Percentiles rank a stretch among this genome's conserved stretches.
These are phyloP conservation scores for Ophion slaviceki DNA, from an alignment of 2,888 invertebrate species.

Conservation along the genomic window DNA sequence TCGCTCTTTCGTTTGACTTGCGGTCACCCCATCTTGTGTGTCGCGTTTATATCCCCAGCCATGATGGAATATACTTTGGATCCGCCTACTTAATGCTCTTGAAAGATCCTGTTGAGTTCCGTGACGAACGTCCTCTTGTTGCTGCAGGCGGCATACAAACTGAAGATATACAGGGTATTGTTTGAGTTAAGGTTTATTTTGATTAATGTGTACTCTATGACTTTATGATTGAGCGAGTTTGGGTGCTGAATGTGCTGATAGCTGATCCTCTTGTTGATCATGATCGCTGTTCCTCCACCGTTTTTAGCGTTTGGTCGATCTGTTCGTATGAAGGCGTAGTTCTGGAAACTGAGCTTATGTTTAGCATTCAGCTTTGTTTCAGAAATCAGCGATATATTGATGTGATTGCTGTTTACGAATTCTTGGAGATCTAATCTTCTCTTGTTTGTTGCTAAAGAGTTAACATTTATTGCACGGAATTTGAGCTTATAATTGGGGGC, in stretches of 20 bases:
- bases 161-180: conserved; percentile 42
- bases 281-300: background rate
- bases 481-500: background rate
- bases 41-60: conserved; percentile 64
- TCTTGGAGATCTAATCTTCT: background rate
- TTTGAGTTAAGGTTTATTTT: background rate
- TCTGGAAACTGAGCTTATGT: conserved; percentile 35
- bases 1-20: background rate
- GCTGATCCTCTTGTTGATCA: background rate
- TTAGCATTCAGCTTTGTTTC: conserved; percentile 25
- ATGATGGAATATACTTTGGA: conserved; percentile 47
- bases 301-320: background rate
- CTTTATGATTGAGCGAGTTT: background rate
- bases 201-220: background rate
- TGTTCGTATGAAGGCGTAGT: conserved; percentile 18
- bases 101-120: conserved; percentile 49
- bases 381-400: conserved; percentile 10
- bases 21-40: conserved; percentile 41
- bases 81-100: conserved; percentile 16
- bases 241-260: background rate
- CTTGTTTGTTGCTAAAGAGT: background rate
- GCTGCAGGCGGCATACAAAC: conserved; percentile 56
- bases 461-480: conserved; percentile 5
- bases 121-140: conserved; percentile 54
- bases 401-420: conserved; percentile 14